These are phyloP conservation scores for Steatocranus sp. DNA, from an alignment of 2,797 vertebrate genomes.

Conservation along the genomic window DNA sequence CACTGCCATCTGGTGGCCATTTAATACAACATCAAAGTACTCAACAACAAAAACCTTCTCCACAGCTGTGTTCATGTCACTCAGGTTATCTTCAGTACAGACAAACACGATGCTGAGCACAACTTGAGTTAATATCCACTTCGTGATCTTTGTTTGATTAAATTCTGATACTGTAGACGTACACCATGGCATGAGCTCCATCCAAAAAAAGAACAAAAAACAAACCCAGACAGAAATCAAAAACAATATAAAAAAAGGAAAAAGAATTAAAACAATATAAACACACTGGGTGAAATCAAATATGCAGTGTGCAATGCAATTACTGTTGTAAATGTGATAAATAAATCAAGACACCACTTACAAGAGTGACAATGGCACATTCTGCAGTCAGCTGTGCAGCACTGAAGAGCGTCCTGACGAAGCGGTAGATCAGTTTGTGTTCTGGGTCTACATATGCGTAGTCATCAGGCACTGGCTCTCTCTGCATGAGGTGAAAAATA, in stretches of 20 bases:
- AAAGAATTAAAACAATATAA: neutral
- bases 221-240: neutral
- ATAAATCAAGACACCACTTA: conserved; percentile 63
- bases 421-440: conserved; percentile 96
- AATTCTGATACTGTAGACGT: neutral
- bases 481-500: conserved; percentile 64
- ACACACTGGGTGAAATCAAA: neutral
- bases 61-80: neutral
- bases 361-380: conserved; percentile 95
- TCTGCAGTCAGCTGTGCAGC: conserved; percentile 94
- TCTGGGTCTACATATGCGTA: conserved; percentile 87
- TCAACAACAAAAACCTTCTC: neutral
- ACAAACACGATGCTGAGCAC: neutral
- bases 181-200: neutral
- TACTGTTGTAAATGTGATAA: neutral
- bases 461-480: conserved; percentile 87
- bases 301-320: neutral
- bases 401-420: conserved; percentile 92
- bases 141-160: neutral
- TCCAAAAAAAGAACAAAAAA: neutral
- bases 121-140: neutral
- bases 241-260: neutral
- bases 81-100: neutral
- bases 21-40: neutral
- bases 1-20: conserved; percentile 61